Conservation (phyloP, 2,113 vertebrate species). For the Spea multiplicata region DNA sequence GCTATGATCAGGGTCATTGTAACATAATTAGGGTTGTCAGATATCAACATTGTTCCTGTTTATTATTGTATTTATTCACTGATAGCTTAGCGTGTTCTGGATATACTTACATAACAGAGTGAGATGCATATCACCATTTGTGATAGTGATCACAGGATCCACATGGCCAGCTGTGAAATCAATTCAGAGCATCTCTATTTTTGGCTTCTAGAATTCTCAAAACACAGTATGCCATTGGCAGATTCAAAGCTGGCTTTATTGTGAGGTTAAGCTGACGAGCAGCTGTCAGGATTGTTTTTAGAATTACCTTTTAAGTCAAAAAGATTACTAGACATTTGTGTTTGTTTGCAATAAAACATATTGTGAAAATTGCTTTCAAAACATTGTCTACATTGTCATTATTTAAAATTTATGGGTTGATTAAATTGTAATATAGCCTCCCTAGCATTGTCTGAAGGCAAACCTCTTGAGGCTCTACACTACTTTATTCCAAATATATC, state of each 20-base stretch:
- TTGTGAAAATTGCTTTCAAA: neutral
- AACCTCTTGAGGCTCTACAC: too few relatives aligned
- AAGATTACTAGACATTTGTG: constrained; percentile 3
- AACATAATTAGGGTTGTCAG: neutral
- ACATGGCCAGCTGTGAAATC: constrained; percentile 23
- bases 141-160: constrained; percentile 2
- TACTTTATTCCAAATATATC: too few relatives aligned
- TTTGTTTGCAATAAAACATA: neutral
- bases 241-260: constrained; percentile 6
- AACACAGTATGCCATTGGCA: constrained; percentile 22
- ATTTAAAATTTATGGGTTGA: neutral
- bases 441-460: too few relatives aligned
- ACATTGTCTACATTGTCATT: neutral
- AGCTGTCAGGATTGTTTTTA: constrained; percentile 9
- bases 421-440: neutral
- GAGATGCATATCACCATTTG: neutral
- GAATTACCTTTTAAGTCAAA: constrained; percentile 9
- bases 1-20: neutral
- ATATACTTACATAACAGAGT: neutral
- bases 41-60: too few relatives aligned
- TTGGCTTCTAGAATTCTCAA: constrained; percentile 7
- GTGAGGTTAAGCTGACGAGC: constrained; percentile 16
- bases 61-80: too few relatives aligned
- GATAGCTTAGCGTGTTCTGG: neutral
- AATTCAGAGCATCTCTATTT: constrained; percentile 4